Conservation (phyloP, 2,888 invertebrate genomes). For the Drosophila tripunctata region DNA sequence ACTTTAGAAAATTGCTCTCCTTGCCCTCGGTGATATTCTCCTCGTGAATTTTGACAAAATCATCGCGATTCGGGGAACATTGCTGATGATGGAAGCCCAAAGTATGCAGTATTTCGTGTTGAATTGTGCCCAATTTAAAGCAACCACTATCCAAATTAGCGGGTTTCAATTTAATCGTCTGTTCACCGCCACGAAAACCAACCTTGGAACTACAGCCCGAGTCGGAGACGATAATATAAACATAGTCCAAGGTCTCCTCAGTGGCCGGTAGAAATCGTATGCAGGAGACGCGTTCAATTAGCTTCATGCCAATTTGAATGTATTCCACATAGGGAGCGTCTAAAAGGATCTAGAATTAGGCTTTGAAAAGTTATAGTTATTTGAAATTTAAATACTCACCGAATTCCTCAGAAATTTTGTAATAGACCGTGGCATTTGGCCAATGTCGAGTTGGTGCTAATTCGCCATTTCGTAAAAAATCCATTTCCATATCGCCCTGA, state of each 20-base stretch:
- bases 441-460: constrained; percentile 86
- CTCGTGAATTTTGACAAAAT: constrained; percentile 86
- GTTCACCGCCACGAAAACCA: constrained; percentile 85
- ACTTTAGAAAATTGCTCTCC: constrained; percentile 88
- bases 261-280: constrained; percentile 87
- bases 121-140: constrained; percentile 85
- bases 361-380: too few relatives aligned
- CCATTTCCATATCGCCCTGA: constrained; percentile 90
- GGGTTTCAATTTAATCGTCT: constrained; percentile 66
- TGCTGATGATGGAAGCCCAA: constrained; percentile 92
- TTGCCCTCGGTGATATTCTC: constrained; percentile 85
- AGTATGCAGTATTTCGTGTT: constrained; percentile 92
- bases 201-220: constrained; percentile 91
- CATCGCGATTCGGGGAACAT: constrained; percentile 89
- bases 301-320: constrained; percentile 88
- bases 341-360: constrained; percentile 9
- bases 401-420: constrained; percentile 79
- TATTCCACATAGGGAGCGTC: constrained; percentile 85
- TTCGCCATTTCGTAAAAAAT: constrained; percentile 86
- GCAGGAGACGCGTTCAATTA: constrained; percentile 90
- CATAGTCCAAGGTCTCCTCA: constrained; percentile 65
- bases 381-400: constrained; percentile 32
- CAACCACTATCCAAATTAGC: constrained; percentile 69
- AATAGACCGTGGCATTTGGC: constrained; percentile 88
- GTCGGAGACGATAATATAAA: constrained; percentile 47